phyloP scores from a whole-genome alignment of 1,140 invertebrate genomes.

The Eufriesea mexicana region DNA sequence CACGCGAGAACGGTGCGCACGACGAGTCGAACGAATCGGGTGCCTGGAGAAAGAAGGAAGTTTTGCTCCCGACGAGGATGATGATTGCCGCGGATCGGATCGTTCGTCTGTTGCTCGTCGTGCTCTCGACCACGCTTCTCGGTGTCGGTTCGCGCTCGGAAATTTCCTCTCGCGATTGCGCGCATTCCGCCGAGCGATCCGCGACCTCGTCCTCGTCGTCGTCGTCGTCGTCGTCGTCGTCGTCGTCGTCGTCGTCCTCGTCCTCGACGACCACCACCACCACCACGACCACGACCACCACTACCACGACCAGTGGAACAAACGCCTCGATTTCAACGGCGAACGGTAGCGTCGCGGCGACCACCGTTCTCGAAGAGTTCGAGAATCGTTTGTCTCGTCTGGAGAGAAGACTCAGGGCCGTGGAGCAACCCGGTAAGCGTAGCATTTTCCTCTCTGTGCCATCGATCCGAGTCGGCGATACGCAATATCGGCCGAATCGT shows the following conservation, averaged over 20 bases:
- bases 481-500: background rate
- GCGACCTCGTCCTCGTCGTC: no score
- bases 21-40: background rate
- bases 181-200: constrained; percentile 2
- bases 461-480: no score
- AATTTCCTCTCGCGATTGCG: background rate
- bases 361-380: constrained; percentile 68
- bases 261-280: no score
- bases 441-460: background rate
- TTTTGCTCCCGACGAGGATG: background rate
- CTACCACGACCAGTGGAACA: no score
- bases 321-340: background rate
- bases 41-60: background rate
- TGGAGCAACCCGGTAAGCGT: constrained; percentile 87
- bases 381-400: constrained; percentile 79
- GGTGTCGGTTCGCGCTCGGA: background rate
- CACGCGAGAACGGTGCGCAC: background rate
- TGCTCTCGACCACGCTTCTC: background rate
- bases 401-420: constrained; percentile 86
- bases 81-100: background rate
- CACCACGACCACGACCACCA: no score
- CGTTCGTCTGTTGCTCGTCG: background rate
- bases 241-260: no score
- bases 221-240: no score
- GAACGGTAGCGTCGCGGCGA: background rate